Evolutionary conservation across 2,797 vertebrate species (phyloP), one percentile per base, ranked within the genome.

Genomic region (Eptatretus atami): DNA sequence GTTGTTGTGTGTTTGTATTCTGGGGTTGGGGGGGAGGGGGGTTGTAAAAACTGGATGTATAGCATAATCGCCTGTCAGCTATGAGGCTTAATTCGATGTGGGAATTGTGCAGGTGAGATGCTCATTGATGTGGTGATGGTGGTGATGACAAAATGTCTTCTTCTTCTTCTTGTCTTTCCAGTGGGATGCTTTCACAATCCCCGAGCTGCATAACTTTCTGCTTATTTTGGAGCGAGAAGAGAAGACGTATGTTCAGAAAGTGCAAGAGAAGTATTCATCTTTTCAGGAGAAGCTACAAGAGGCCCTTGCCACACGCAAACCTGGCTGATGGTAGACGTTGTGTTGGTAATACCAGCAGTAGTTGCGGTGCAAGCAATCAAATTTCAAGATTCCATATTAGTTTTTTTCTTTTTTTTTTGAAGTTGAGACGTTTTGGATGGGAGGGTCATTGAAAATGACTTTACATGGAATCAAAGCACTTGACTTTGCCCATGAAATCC

Each of bases 141-240:
- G 31, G 31, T 44, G 19, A 19, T 19, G 19, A 19, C 19, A 44
- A 44, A 44, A 44, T 44, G 31, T 44, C 31, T 44, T 44, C 4
- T 8, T 44, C 6, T 44, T 44, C 4, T 44, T 44, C 4, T 44
- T 44, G 12, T 25, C 31, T 52, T 19, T 65, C 2, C 74, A 92
- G 86, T 93, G 86, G 86, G 81, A 92, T 1, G 86, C 83, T 66
- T 93, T 93, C 75, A 82, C 82, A 10, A 77, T 81, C 77, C 84
- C 86, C 0, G 86, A 93, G 73, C 72, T 93, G 53, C 81, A 84
- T 66, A 93, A 93, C 71, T 93, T 93, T 72, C 68, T 84, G 67
- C 81, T 79, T 24, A 90, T 92, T 68, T 76, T 92, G 66, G 79
- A 86, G 71, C 81, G 82, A 12, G 86, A 93, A 69, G 86, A 93